phyloP scores from a whole-genome alignment of 2,888 invertebrate species.

The Carpatolechia fugitivella region DNA sequence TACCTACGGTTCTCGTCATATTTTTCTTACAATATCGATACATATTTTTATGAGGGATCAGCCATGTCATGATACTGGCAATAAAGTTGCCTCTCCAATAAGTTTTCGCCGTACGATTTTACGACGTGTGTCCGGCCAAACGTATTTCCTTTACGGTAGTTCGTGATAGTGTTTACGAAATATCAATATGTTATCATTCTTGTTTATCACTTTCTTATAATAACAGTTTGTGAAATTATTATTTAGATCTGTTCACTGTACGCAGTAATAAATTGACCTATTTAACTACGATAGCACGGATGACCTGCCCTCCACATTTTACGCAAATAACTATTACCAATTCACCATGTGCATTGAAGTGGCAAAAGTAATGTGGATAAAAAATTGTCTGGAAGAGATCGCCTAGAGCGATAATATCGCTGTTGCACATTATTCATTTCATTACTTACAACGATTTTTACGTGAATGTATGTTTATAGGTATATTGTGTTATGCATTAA shows the following conservation, averaged over 20 bases:
- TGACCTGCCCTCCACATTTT: too few relatives aligned
- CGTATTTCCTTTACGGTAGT: conserved; percentile 35
- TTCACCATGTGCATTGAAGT: too few relatives aligned
- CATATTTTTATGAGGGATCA: conserved; percentile 74
- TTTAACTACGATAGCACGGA: too few relatives aligned
- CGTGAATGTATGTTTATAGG: too few relatives aligned
- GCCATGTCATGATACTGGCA: conserved; percentile 66
- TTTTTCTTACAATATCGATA: conserved; percentile 66
- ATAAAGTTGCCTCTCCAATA: conserved; percentile 69
- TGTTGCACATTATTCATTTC: too few relatives aligned
- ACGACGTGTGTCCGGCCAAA: conserved; percentile 57
- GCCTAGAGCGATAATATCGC: too few relatives aligned
- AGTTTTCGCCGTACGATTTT: conserved; percentile 65
- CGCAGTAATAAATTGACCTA: not conserved
- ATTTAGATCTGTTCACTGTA: not conserved
- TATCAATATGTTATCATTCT: conserved; percentile 2
- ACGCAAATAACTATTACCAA: too few relatives aligned
- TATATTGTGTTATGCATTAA: too few relatives aligned
- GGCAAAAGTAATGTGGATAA: too few relatives aligned
- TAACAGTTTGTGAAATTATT: not conserved
- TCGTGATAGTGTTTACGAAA: conserved; percentile 14
- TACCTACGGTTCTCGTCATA: conserved; percentile 44
- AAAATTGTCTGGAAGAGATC: too few relatives aligned
- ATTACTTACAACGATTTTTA: too few relatives aligned
- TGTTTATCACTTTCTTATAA: not conserved